phyloP scores from a whole-genome alignment of 2,888 invertebrate genomes.

The Cryptus armator region DNA sequence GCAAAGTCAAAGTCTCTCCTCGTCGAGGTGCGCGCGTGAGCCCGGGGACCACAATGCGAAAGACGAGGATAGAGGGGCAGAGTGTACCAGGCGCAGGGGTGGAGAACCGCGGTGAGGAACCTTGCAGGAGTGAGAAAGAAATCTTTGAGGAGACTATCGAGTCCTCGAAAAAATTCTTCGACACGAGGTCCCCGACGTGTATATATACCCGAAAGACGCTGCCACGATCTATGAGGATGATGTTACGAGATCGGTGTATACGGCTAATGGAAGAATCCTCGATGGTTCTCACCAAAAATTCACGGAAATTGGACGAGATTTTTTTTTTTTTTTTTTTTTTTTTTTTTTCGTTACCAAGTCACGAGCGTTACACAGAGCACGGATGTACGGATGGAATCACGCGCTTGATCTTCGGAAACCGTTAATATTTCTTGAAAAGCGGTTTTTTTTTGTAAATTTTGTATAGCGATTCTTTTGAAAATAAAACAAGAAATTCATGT shows the following conservation, averaged over 20 bases:
- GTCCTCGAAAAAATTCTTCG: slow-evolving; percentile 33
- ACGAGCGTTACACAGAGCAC: neutral
- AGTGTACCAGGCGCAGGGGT: neutral
- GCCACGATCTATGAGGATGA: slow-evolving; percentile 43
- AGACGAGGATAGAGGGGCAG: slow-evolving; percentile 48
- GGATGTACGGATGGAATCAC: neutral
- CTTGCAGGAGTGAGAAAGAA: slow-evolving; percentile 50
- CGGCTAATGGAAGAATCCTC: slow-evolving; percentile 64
- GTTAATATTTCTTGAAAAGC: neutral
- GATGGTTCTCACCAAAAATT: slow-evolving; percentile 64
- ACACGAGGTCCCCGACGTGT: slow-evolving; percentile 11
- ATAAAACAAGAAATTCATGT: neutral
- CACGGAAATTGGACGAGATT: slow-evolving; percentile 64
- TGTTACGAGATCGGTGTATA: slow-evolving; percentile 47
- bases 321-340: slow-evolving; percentile 53
- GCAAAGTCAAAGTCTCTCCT: slow-evolving; percentile 73
- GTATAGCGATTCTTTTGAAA: neutral
- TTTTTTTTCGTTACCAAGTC: slow-evolving; percentile 8
- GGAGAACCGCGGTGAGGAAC: slow-evolving; percentile 36
- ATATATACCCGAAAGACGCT: slow-evolving; percentile 20
- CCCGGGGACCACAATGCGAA: slow-evolving; percentile 50
- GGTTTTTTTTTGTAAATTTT: too few species aligned
- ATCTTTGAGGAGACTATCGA: slow-evolving; percentile 49
- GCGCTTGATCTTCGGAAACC: neutral
- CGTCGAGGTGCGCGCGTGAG: slow-evolving; percentile 68